Evolutionary conservation across 2,113 vertebrate genomes (phyloP).

Genomic region (Hyperopisus bebe): DNA sequence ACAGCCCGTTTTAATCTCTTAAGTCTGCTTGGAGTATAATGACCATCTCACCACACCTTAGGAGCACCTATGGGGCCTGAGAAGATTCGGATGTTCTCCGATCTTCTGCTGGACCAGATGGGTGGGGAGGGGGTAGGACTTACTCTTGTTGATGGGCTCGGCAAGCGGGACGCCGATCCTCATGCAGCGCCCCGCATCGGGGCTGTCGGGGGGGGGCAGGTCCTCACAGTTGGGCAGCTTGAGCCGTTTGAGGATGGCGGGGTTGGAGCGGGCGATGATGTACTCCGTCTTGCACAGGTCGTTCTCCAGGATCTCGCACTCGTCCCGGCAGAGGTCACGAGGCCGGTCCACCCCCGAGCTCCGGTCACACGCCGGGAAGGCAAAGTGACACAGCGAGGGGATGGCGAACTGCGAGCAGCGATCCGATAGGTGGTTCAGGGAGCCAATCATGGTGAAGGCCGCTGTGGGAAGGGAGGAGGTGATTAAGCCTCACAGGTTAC

Average conservation of each 20-base stretch:
- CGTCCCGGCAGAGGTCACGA: slow-evolving; percentile 87
- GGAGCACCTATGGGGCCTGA: background rate
- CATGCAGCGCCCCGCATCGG: slow-evolving; percentile 81
- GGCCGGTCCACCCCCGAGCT: slow-evolving; percentile 77
- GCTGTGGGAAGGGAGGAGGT: slow-evolving; percentile 58
- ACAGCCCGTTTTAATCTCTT: background rate
- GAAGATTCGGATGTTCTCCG: background rate
- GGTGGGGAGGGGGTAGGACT: slow-evolving; percentile 34
- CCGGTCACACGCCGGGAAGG: slow-evolving; percentile 92
- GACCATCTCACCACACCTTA: background rate
- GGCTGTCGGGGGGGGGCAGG: slow-evolving; percentile 81
- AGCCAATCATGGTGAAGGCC: slow-evolving; percentile 98
- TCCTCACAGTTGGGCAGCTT: slow-evolving; percentile 97
- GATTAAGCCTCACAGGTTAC: background rate
- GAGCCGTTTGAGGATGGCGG: slow-evolving; percentile 88
- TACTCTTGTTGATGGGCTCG: slow-evolving; percentile 94
- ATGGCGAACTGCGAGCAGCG: slow-evolving; percentile 97
- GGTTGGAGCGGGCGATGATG: slow-evolving; percentile 94
- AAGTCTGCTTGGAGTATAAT: background rate
- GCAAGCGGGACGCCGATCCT: slow-evolving; percentile 95
- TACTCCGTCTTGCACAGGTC: slow-evolving; percentile 96
- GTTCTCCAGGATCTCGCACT: slow-evolving; percentile 95
- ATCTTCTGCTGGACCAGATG: background rate
- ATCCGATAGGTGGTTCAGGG: slow-evolving; percentile 92
- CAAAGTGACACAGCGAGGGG: slow-evolving; percentile 93